Evolutionary conservation across 1,140 invertebrate genomes (phyloP).

Genomic region (fruit fly (Drosophila melanogaster)): DNA sequence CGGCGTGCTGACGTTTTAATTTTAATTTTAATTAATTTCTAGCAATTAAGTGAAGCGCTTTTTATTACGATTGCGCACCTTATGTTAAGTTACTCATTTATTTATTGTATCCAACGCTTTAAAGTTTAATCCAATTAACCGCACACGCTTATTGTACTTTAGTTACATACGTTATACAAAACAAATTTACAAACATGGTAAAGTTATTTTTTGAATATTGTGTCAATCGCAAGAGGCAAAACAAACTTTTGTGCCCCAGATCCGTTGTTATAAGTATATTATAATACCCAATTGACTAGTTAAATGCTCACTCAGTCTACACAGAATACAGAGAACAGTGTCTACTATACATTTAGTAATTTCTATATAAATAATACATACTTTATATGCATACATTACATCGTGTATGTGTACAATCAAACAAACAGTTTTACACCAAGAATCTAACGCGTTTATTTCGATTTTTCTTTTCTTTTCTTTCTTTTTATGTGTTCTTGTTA

Average conservation of each 20-base stretch:
- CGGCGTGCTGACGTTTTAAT: conserved; percentile 42
- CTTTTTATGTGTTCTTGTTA: conserved; percentile 83
- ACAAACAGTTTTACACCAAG: conserved; percentile 70
- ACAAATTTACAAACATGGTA: conserved; percentile 46
- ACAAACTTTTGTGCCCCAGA: conserved; percentile 44
- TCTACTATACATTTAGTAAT: conserved; percentile 52
- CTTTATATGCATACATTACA: conserved; percentile 55
- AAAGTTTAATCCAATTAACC: conserved; percentile 32
- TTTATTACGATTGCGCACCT: conserved; percentile 3
- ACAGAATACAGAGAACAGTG: conserved; percentile 43
- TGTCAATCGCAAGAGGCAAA: conserved; percentile 74
- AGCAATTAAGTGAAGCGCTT: conserved; percentile 37
- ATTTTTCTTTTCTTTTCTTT: conserved; percentile 84
- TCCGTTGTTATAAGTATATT: conserved; percentile 53
- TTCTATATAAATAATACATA: conserved; percentile 63
- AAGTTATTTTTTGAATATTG: conserved; percentile 57
- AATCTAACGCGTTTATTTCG: conserved; percentile 85
- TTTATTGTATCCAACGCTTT: conserved; percentile 37
- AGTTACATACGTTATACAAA: conserved; percentile 27
- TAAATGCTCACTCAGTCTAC: conserved; percentile 45
- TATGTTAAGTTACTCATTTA: conserved; percentile 3
- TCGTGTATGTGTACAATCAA: conserved; percentile 71
- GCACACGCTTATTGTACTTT: conserved; percentile 49
- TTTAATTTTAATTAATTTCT: conserved; percentile 43
- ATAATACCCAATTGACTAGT: conserved; percentile 48